Evolutionary conservation across 2,888 invertebrate species (phyloP).

Genomic region (Harpalus rubripes): DNA sequence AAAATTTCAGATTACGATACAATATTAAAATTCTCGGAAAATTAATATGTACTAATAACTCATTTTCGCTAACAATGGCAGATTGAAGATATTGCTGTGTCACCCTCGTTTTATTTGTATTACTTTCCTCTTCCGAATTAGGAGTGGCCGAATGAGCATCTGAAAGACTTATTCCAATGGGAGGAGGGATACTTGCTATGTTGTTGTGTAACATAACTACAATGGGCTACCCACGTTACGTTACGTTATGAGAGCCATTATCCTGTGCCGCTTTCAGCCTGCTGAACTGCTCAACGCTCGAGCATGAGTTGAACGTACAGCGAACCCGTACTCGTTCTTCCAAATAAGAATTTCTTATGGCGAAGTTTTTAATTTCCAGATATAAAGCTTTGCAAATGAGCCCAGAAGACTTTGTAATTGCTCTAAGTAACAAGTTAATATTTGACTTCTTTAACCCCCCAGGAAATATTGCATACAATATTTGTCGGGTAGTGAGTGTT

Average conservation of each 20-base stretch:
- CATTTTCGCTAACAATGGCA: no score
- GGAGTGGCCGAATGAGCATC: neutral
- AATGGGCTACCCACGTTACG: slow-evolving; percentile 30
- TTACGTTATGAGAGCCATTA: slow-evolving; percentile 41
- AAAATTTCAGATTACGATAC: no score
- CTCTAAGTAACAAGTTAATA: slow-evolving; percentile 12
- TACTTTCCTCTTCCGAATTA: neutral
- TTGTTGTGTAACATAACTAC: slow-evolving; percentile 44
- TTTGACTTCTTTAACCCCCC: slow-evolving; percentile 10
- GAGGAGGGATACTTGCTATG: neutral
- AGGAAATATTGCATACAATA: neutral
- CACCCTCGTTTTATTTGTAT: slow-evolving; percentile 1
- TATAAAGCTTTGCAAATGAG: slow-evolving; percentile 37
- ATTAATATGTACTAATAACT: no score
- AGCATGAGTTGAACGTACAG: neutral
- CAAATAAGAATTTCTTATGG: slow-evolving; percentile 47
- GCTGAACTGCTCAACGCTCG: neutral
- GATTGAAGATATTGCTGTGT: no score
- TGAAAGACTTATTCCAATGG: neutral
- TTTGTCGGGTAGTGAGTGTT: no score
- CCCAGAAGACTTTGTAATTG: slow-evolving; percentile 31
- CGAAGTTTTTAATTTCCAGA: slow-evolving; percentile 33
- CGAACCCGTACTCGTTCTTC: neutral
- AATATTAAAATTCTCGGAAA: no score
- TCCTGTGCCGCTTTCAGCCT: slow-evolving; percentile 25